Conservation (phyloP, 2,888 invertebrate species). For the Euclidia mi region DNA sequence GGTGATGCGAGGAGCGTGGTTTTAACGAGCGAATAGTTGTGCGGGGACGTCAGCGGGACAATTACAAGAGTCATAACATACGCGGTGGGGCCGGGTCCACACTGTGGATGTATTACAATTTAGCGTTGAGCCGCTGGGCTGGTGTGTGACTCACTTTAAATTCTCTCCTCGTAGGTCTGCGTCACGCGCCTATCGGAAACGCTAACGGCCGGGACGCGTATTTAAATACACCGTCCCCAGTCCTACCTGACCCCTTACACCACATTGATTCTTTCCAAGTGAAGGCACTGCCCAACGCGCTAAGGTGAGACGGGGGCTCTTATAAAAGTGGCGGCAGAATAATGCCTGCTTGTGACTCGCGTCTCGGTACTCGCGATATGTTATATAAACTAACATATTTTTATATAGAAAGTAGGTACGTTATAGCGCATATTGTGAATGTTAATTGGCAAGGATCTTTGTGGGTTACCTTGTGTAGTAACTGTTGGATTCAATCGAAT, state of each 20-base stretch:
- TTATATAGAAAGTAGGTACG: constrained; percentile 46
- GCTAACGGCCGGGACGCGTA: constrained; percentile 78
- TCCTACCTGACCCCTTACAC: constrained; percentile 38
- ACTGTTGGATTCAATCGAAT: not conserved
- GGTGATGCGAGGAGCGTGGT: constrained; percentile 24
- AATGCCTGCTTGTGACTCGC: constrained; percentile 46
- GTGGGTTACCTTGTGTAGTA: constrained; percentile 17
- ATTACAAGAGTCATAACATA: constrained; percentile 40
- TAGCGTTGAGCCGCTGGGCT: constrained; percentile 11
- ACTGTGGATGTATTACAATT: constrained; percentile 20
- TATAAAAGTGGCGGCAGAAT: constrained; percentile 36
- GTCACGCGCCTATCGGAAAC: constrained; percentile 87
- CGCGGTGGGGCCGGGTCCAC: constrained; percentile 20
- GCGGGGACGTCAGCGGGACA: constrained; percentile 45
- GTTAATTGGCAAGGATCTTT: constrained; percentile 49
- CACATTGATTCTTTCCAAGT: constrained; percentile 38
- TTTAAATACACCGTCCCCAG: constrained; percentile 70
- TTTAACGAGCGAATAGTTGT: constrained; percentile 5
- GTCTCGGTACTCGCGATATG: constrained; percentile 42
- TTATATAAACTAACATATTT: constrained; percentile 49
- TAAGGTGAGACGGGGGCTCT: constrained; percentile 52
- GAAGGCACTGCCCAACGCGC: constrained; percentile 11
- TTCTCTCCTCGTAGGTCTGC: constrained; percentile 76
- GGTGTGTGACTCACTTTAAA: constrained; percentile 73
- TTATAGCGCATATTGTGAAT: constrained; percentile 37